Evolutionary conservation across 1,140 invertebrate genomes (phyloP), one percentile per base, ranked within the genome.

Genomic region (Ladona fulva): DNA sequence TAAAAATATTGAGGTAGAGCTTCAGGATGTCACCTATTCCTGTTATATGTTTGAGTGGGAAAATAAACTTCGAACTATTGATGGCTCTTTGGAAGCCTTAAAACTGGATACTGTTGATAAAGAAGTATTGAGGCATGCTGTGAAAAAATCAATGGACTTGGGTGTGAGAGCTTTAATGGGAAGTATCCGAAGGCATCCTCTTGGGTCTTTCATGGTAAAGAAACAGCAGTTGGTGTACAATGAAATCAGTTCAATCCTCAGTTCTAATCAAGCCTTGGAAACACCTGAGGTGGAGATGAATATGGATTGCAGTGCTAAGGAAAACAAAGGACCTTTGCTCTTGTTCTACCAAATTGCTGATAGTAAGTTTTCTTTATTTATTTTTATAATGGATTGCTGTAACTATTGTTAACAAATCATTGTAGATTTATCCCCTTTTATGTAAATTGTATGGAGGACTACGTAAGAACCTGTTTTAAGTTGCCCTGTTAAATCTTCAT

Each of bases 1-100:
- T 12, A 16, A 19, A 66, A 66, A 66, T 66, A 37, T 37, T 37
- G 29, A 37, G 29, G 52, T 22, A 66, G 16, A 66, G 14, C 52
- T 66, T 22, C 14, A 66, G 52, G 52, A 66, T 66, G 52, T 22
- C 12, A 66, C n/a, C 14, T 19, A 19, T 66, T 66, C 52, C 52
- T 66, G 52, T 66, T 66, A 66, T 22, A 66, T 66, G 52, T 66
- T 66, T 66, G 52, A 66, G 12, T 66, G 52, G 52, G 52, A 66
- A 5, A 66, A 22, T 16, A 66, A 66, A 22, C 52, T 66, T 1
- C 14, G 52, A 12, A 22, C n/a, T 19, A 66, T 66, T 19, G n/a
- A 66, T 66, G 52, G 52, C 3, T 6, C 52, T 19, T 19, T 66
- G 52, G 52, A 66, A 66, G 14, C n/a, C 12, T 22, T 19, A 6